These are phyloP conservation scores for Hypanus sabinus DNA, from an alignment of 2,113 vertebrate genomes.

Conservation along the genomic window DNA sequence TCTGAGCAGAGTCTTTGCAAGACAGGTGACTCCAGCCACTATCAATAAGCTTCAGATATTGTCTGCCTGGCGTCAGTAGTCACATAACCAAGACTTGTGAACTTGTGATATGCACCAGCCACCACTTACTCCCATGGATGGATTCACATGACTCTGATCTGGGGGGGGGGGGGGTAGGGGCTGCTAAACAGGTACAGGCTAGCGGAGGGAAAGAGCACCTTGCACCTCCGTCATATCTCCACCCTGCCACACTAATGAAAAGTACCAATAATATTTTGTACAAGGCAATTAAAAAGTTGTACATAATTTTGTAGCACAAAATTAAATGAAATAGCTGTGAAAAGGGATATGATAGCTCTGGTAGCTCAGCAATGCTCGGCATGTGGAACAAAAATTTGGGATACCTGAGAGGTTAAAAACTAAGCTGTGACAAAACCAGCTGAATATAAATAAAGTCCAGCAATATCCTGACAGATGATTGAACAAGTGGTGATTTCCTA, in stretches of 20 bases:
- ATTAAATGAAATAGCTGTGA: background rate
- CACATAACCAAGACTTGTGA: no score
- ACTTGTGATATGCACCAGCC: no score
- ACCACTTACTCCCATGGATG: no score
- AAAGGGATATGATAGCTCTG: background rate
- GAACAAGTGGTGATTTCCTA: background rate
- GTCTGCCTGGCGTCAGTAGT: no score
- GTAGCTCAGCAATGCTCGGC: background rate
- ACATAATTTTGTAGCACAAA: background rate
- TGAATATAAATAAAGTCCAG: background rate
- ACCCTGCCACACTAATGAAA: background rate
- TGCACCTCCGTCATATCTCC: no score
- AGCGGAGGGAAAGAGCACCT: no score
- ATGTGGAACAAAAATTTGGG: background rate
- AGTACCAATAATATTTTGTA: background rate
- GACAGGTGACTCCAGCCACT: no score
- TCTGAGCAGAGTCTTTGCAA: no score
- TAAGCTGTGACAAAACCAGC: background rate
- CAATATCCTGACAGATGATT: background rate
- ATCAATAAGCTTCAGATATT: no score
- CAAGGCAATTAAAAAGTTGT: background rate
- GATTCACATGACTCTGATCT: no score
- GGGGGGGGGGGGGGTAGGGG: no score
- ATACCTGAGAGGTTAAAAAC: background rate
- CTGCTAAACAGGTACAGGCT: no score